Percentiles rank a stretch among this genome's conserved stretches.
phyloP scores from a whole-genome alignment of 2,888 invertebrate species.

The Zygaena filipendulae region DNA sequence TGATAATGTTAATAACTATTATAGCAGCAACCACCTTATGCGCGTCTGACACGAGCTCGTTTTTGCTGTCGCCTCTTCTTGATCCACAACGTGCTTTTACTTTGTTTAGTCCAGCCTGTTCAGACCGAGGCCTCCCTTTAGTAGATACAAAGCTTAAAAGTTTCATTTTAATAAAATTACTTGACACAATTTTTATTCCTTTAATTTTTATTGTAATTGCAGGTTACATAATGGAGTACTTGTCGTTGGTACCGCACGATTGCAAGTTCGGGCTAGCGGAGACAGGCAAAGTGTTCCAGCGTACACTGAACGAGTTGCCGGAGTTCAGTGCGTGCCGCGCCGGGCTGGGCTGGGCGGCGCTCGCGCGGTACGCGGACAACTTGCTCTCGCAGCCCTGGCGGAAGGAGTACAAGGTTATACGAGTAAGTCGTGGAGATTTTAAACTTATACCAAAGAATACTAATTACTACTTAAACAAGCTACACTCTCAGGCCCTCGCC shows the following conservation, averaged over 20 bases:
- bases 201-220: no score
- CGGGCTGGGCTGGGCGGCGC: slow-evolving; percentile 84
- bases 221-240: slow-evolving; percentile 83
- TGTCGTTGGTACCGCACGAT: slow-evolving; percentile 81
- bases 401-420: slow-evolving; percentile 83
- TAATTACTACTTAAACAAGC: slow-evolving; percentile 2
- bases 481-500: no score
- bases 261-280: slow-evolving; percentile 82
- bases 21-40: no score
- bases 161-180: no score
- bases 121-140: no score
- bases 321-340: slow-evolving; percentile 87
- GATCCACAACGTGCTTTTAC: no score
- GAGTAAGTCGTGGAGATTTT: slow-evolving; percentile 65
- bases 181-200: no score
- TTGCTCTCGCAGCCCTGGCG: slow-evolving; percentile 89
- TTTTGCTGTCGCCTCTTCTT: no score
- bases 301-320: slow-evolving; percentile 74
- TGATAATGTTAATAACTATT: no score
- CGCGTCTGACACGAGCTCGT: no score
- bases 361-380: slow-evolving; percentile 88
- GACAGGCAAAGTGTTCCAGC: slow-evolving; percentile 79
- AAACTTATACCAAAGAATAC: slow-evolving; percentile 2
- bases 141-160: no score
- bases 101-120: no score